Percentiles rank a stretch among this genome's conserved stretches.
These are phyloP conservation scores for Dysdera silvatica DNA, from an alignment of 1,140 invertebrate species.

Conservation along the genomic window DNA sequence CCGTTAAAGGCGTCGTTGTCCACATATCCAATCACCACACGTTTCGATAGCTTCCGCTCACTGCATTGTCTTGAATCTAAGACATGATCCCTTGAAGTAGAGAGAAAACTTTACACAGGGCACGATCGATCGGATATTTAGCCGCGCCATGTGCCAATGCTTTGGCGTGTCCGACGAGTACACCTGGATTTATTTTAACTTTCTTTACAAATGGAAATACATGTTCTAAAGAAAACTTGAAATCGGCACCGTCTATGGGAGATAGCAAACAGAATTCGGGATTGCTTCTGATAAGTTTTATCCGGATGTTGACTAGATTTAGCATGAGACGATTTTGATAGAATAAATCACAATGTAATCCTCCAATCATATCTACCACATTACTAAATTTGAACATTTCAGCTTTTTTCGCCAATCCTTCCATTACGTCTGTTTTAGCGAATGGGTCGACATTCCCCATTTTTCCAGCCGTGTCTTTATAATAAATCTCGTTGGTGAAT, in stretches of 20 bases:
- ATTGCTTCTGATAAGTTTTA: not conserved
- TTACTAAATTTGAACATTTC: not conserved
- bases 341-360: not conserved
- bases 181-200: not conserved
- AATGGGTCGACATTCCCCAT: not conserved
- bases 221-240: not conserved
- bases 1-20: too few species aligned
- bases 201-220: not conserved
- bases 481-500: not conserved
- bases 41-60: too few species aligned
- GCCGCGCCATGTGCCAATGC: not conserved
- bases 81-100: too few species aligned
- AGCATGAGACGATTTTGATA: not conserved
- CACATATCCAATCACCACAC: too few species aligned
- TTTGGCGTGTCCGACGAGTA: slow-evolving; percentile 52
- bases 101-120: not conserved
- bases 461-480: not conserved
- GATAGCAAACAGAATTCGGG: slow-evolving; percentile 2
- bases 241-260: not conserved
- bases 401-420: not conserved
- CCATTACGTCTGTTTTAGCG: not conserved
- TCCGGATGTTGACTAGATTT: not conserved
- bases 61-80: too few species aligned
- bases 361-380: not conserved
- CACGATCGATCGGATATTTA: not conserved